Evolutionary conservation across 2,888 invertebrate genomes (phyloP), one percentile per base, ranked within the genome.

Genomic region (Timema cristinae): DNA sequence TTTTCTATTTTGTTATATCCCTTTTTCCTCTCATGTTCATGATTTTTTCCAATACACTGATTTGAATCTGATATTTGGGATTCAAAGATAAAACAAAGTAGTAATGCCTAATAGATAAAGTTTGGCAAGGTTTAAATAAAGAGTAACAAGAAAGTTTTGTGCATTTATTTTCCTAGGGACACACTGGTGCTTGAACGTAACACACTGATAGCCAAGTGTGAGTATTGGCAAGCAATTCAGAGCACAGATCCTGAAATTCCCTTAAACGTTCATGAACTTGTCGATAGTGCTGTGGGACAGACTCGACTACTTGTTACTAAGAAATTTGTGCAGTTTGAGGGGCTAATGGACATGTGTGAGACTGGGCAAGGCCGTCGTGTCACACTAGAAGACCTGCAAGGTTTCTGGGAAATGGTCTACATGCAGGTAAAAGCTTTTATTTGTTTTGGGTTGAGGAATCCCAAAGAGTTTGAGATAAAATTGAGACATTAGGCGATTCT

Each of bases 321-420:
- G 47, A 63, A 63, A 13, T 48, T 63, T 32, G 63, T 48, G 47
- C 63, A 63, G 63, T 63, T 63, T 47, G 63, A 63, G 63, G 48
- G 47, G 13, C 63, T 63, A 10, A 63, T 63, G 47, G 48, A 8
- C 11, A 13, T 48, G 47, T 63, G 63, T 47, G 63, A 32, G 63
- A 16, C 10, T 13, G 5, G 48, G 32, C 10, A 32, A 6, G 63
- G 63, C 2, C 47, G 48, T 13, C 47, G 6, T 5, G 63, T 63
- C 63, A 63, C 63, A 7, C 47, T 63, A 0, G 63, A 63, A 6
- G 63, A 63, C 63, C 63, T 63, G 63, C 47, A 63, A 47, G 63
- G 63, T 9, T 63, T 63, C 63, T 63, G 63, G 63, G 63, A 63
- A 13, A 48, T 63, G 10, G 48, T 63, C 10, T 47, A 47, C 63